Conservation (phyloP, 2,797 vertebrate genomes). For the Hemitrygon akajei region DNA sequence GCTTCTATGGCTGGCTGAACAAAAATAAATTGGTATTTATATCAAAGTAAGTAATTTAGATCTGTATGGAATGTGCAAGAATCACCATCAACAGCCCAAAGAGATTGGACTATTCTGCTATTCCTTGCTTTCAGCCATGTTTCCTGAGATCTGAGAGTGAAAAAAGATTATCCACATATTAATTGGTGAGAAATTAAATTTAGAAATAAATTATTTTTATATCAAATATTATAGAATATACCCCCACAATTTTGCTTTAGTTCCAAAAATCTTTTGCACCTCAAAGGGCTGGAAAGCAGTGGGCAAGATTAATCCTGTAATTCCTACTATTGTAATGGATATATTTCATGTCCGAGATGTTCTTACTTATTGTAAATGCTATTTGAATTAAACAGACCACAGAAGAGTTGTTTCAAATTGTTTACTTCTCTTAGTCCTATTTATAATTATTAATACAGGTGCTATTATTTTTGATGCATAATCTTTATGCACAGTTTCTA, state of each 20-base stretch:
- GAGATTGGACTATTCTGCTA: background rate
- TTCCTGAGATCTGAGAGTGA: background rate
- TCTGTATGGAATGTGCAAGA: background rate
- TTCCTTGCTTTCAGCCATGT: background rate
- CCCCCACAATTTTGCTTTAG: slow-evolving; percentile 21
- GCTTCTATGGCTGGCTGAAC: background rate
- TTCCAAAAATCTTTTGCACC: slow-evolving; percentile 6
- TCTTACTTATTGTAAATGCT: slow-evolving; percentile 36
- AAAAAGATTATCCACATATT: background rate
- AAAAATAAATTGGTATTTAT: background rate
- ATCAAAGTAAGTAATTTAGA: background rate
- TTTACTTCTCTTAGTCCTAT: background rate
- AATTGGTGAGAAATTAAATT: background rate
- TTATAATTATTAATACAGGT: slow-evolving; percentile 16
- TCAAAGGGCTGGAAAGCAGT: slow-evolving; percentile 35
- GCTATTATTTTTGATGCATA: background rate
- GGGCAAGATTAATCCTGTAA: slow-evolving; percentile 33
- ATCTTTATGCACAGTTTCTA: background rate
- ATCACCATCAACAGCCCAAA: background rate
- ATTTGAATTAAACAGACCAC: slow-evolving; percentile 34
- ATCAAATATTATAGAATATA: background rate
- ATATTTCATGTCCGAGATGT: slow-evolving; percentile 35
- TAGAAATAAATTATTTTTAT: background rate
- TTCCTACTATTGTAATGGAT: slow-evolving; percentile 37
- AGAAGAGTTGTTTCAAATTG: slow-evolving; percentile 33